A percentile compares a stretch with the other conserved stretches of the same genome.
Conservation (phyloP, 2,113 vertebrate species). For the Forbesichthys agassizii region DNA sequence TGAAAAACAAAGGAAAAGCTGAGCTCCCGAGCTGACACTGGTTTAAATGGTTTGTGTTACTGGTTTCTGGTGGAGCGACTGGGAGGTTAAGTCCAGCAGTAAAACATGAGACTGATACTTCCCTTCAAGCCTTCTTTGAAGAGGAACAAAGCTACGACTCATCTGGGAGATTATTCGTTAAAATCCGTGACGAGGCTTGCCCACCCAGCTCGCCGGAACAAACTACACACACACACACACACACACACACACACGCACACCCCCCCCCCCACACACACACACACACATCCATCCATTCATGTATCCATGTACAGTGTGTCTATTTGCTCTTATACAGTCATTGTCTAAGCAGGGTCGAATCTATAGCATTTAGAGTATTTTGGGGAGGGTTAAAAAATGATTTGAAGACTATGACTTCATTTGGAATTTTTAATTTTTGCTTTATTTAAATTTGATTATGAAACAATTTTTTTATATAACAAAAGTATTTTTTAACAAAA, state of each 20-base stretch:
- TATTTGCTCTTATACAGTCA: not conserved
- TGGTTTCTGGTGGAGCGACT: constrained; percentile 31
- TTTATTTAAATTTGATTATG: too few relatives aligned
- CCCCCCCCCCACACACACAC: too few relatives aligned
- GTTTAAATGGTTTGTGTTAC: constrained; percentile 34
- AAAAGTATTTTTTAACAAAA: too few relatives aligned
- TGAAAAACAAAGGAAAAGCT: constrained; percentile 8
- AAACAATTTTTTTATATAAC: too few relatives aligned
- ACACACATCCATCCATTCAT: too few relatives aligned
- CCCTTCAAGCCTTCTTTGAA: constrained; percentile 61
- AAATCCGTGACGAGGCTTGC: constrained; percentile 32
- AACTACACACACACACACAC: too few relatives aligned
- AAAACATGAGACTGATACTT: constrained; percentile 65
- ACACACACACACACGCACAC: too few relatives aligned
- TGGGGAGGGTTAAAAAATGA: not conserved
- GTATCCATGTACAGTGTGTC: constrained; percentile 19
- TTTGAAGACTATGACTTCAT: too few relatives aligned
- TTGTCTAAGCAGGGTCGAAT: too few relatives aligned
- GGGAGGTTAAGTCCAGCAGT: constrained; percentile 43
- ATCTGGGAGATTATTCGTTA: constrained; percentile 61
- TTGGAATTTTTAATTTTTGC: too few relatives aligned
- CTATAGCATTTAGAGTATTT: not conserved
- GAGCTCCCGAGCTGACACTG: constrained; percentile 18
- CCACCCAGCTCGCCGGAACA: constrained; percentile 64
- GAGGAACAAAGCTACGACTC: constrained; percentile 63